phyloP scores from a whole-genome alignment of 2,797 vertebrate genomes.

The Uromys caudimaculatus region DNA sequence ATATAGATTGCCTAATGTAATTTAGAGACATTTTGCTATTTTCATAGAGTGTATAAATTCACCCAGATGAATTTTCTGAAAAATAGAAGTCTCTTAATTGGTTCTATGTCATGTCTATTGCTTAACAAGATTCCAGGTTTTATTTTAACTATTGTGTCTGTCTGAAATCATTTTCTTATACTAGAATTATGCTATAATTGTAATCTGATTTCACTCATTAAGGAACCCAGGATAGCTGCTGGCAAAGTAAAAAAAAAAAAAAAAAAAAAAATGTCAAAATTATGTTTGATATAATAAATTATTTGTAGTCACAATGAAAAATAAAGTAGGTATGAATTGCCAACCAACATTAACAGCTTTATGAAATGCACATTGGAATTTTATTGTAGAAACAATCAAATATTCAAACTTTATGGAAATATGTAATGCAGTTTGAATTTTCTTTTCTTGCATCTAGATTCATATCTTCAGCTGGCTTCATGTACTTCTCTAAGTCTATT shows the following conservation, averaged over 20 bases:
- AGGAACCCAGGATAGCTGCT: background rate
- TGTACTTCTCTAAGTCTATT: background rate
- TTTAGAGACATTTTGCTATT: background rate
- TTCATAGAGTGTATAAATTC: background rate
- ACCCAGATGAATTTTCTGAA: background rate
- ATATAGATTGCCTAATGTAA: background rate
- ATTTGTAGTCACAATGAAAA: background rate
- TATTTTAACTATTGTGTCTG: background rate
- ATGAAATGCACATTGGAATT: conserved; percentile 6
- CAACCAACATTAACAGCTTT: background rate
- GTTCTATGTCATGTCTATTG: background rate
- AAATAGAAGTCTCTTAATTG: background rate
- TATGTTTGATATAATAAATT: conserved; percentile 41
- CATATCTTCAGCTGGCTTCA: background rate
- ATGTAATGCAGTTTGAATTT: background rate
- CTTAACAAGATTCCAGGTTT: background rate
- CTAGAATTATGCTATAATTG: background rate
- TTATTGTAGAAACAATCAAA: background rate
- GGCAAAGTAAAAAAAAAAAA: conserved; percentile 13
- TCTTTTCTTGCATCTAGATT: background rate
- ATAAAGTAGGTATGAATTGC: background rate
- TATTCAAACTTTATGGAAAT: background rate
- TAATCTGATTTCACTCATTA: conserved; percentile 23
- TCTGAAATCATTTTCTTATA: background rate
- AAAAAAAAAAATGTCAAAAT: conserved; percentile 20